phyloP scores from a whole-genome alignment of 1,140 invertebrate genomes.

The Drosophila sproati region DNA sequence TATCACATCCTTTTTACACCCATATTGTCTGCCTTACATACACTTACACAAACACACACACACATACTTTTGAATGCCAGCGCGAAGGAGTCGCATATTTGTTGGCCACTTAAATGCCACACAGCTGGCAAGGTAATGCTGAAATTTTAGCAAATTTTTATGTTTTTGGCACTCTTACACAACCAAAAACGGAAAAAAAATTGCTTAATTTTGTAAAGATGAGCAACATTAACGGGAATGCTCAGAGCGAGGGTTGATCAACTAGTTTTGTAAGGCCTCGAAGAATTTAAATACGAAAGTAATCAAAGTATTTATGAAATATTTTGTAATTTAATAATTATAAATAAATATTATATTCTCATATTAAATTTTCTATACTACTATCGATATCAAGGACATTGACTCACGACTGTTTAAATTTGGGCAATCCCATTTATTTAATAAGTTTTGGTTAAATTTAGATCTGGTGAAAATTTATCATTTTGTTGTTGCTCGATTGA shows the following conservation, averaged over 20 bases:
- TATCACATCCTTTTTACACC: slow-evolving; percentile 42
- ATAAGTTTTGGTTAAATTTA: too few species aligned
- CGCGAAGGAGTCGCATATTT: slow-evolving; percentile 33
- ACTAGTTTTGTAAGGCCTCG: too few species aligned
- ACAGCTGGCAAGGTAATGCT: slow-evolving; percentile 29
- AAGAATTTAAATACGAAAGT: too few species aligned
- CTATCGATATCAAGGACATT: too few species aligned
- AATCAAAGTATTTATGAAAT: too few species aligned
- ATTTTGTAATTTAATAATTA: too few species aligned
- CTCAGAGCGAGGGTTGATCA: background rate
- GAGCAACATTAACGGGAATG: background rate
- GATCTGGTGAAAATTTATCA: too few species aligned
- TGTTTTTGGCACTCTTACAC: slow-evolving; percentile 21
- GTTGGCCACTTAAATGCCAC: slow-evolving; percentile 35
- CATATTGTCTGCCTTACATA: background rate
- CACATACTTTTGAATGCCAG: background rate
- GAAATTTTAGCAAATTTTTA: slow-evolving; percentile 52
- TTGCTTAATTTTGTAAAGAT: slow-evolving; percentile 10
- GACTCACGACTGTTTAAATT: too few species aligned
- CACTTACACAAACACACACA: slow-evolving; percentile 11
- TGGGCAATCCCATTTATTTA: too few species aligned
- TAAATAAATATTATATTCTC: too few species aligned
- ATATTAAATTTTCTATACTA: too few species aligned
- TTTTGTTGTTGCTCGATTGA: too few species aligned
- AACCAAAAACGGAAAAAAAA: background rate